Conservation (phyloP, 2,797 vertebrate genomes). For the Karalla daura region DNA sequence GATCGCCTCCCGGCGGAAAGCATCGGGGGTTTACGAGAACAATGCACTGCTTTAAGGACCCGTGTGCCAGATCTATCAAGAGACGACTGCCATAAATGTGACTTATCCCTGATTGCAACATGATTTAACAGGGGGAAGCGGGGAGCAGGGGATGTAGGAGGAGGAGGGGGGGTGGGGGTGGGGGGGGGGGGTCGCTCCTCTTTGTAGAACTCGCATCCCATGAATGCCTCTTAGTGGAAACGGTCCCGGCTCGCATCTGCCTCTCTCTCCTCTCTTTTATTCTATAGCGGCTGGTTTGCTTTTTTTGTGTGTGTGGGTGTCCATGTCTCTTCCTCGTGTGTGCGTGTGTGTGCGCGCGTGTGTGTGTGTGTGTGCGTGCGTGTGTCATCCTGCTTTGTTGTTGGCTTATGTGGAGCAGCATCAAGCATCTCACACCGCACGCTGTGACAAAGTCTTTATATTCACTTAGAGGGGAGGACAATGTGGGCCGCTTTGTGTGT, state of each 20-base stretch:
- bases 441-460: neutral
- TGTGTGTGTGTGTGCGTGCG: neutral
- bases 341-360: neutral
- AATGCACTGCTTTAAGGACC: constrained; percentile 17
- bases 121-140: constrained; percentile 39
- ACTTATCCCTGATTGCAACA: constrained; percentile 37
- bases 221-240: constrained; percentile 41
- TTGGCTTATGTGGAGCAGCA: constrained; percentile 26
- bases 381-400: constrained; percentile 32
- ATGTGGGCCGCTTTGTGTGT: neutral
- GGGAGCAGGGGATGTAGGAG: constrained; percentile 43
- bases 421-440: constrained; percentile 7
- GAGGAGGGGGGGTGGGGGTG: constrained; percentile 31
- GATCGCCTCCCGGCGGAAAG: constrained; percentile 5
- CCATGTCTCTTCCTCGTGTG: constrained; percentile 1
- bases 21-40: constrained; percentile 35
- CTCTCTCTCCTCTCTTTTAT: constrained; percentile 7
- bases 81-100: constrained; percentile 48
- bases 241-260: constrained; percentile 11
- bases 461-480: neutral
- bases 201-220: constrained; percentile 35
- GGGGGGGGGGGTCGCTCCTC: constrained; percentile 30
- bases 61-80: constrained; percentile 13
- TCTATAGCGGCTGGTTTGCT: constrained; percentile 14
- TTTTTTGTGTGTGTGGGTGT: constrained; percentile 22